A percentile compares a stretch with the other conserved stretches of the same genome.
Evolutionary conservation across 2,888 invertebrate species (phyloP).

Genomic region (Geotrupes spiniger): DNA sequence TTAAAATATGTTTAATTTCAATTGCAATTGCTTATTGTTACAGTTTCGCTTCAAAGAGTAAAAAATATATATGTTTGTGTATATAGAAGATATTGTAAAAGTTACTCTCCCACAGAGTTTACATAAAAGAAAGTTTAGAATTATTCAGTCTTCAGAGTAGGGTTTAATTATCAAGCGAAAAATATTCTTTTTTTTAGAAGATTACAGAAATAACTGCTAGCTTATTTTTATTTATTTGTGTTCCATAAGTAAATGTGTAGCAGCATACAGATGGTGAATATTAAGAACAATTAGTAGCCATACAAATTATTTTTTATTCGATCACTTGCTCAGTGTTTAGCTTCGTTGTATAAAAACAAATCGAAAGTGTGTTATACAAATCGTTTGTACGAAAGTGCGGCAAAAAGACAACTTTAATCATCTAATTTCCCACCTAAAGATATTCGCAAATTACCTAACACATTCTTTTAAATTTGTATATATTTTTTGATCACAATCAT

Average conservation of each 20-base stretch:
- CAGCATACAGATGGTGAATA: too few relatives aligned
- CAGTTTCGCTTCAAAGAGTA: neutral
- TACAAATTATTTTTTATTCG: too few relatives aligned
- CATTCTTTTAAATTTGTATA: too few relatives aligned
- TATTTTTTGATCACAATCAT: too few relatives aligned
- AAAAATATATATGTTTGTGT: neutral
- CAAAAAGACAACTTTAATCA: too few relatives aligned
- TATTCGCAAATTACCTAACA: too few relatives aligned
- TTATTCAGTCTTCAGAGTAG: conserved; percentile 4
- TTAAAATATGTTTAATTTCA: conserved; percentile 19
- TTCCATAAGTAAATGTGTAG: neutral
- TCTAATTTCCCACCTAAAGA: too few relatives aligned
- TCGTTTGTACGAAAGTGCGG: too few relatives aligned
- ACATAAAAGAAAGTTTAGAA: neutral
- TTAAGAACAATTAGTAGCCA: too few relatives aligned
- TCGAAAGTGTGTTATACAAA: too few relatives aligned
- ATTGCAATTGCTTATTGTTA: conserved; percentile 15
- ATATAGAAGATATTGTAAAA: conserved; percentile 20
- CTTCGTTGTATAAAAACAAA: too few relatives aligned
- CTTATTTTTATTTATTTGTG: neutral
- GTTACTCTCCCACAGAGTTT: conserved; percentile 8
- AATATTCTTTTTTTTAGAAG: neutral
- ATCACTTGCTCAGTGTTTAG: too few relatives aligned
- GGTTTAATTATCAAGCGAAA: neutral
- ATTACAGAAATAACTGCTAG: neutral